phyloP scores from a whole-genome alignment of 1,140 invertebrate species.

The Aphelenchoides fujianensis region DNA sequence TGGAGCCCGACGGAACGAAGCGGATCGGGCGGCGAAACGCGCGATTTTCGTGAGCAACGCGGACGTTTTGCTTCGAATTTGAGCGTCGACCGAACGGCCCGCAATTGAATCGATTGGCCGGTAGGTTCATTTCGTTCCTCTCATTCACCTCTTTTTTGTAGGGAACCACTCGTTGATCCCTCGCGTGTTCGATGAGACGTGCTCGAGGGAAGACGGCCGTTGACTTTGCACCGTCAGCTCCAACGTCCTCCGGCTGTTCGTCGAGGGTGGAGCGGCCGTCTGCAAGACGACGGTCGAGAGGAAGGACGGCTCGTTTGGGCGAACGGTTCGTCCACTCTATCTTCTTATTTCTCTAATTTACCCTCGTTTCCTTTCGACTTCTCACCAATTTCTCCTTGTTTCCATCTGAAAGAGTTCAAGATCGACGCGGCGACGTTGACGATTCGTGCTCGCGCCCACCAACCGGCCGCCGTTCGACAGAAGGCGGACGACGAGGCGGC shows the following conservation, averaged over 20 bases:
- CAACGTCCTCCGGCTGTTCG: constrained; percentile 22
- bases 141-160: too few relatives aligned
- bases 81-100: too few relatives aligned
- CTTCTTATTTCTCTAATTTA: background rate
- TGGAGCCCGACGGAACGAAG: too few relatives aligned
- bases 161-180: background rate
- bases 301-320: constrained; percentile 28
- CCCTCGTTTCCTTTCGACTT: too few relatives aligned
- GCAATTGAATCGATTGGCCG: too few relatives aligned
- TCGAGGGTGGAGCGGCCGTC: constrained; percentile 5
- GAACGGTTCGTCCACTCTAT: constrained; percentile 29
- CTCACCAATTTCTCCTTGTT: too few relatives aligned
- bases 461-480: constrained; percentile 1
- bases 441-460: constrained; percentile 10
- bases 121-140: too few relatives aligned
- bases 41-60: too few relatives aligned
- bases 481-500: constrained; percentile 2
- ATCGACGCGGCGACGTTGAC: constrained; percentile 17
- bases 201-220: background rate
- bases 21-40: too few relatives aligned
- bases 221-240: constrained; percentile 14
- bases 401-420: constrained; percentile 31
- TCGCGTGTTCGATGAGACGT: background rate
- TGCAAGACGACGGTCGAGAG: constrained; percentile 29
- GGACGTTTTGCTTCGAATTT: too few relatives aligned